Evolutionary conservation across 2,888 invertebrate species (phyloP), one percentile per base, ranked within the genome.

Genomic region (Erannis defoliaria): DNA sequence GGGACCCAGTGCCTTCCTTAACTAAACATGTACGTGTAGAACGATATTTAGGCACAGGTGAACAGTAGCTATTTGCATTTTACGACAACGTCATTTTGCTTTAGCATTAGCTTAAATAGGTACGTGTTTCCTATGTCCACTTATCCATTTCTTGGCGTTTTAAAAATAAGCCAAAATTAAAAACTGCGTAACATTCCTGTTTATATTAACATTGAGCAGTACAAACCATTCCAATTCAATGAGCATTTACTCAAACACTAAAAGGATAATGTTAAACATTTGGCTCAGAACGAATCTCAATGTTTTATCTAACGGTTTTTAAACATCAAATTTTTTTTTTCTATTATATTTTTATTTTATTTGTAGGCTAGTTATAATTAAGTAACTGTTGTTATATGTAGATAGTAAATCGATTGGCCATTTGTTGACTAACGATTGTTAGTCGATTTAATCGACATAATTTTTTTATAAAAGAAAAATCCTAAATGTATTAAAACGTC

Each of bases 221-320:
- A 48, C 26, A 42, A 49, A 57, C 49, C 57, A 62, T 62, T 62
- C 62, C 62, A 57, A 43, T 56, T 19, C 49, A n/a, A 54, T 21
- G 16, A 49, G 62, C 54, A 62, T 53, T 62, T 59, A 58, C 43
- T 45, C 16, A 48, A 26, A 31, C 45, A 55, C 45, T 21, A 35
- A 58, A 21, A 2, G 51, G 51, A 45, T n/a, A 43, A 54, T 37
- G 33, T 43, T 21, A 49, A 63, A 61, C 60, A 57, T 57, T 54
- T 16, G 29, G 55, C 61, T 61, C 55, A 55, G 49, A 61, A 14
- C 42, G 61, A 61, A 61, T 61, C 61, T 61, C 61, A 55, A 50
- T 43, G 38, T 33, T 38, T 4, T 23, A 4, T 23, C 2, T 23
- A 38, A 50, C 21, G 21, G 29, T 46, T 46, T 42, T 40, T 26